These are phyloP conservation scores for Cryptosula pallasiana DNA, from an alignment of 2,888 invertebrate species.

Conservation along the genomic window DNA sequence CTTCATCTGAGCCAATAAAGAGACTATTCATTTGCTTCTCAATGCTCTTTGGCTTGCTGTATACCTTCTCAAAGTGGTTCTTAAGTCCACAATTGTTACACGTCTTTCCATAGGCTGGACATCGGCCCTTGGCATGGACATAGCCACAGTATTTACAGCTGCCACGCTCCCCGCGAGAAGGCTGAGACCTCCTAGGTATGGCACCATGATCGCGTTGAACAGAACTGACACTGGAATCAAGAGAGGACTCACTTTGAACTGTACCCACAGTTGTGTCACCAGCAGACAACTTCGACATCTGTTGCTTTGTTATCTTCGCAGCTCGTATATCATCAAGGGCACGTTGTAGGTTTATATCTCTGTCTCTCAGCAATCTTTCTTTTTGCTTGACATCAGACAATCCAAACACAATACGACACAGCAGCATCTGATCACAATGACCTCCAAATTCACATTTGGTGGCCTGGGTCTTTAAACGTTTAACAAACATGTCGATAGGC, in stretches of 20 bases:
- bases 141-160: background rate
- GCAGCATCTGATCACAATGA: background rate
- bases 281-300: background rate
- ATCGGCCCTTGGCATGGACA: constrained; percentile 19
- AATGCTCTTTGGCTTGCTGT: background rate
- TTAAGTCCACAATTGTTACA: constrained; percentile 23
- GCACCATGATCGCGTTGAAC: background rate
- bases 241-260: background rate
- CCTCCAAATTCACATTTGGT: constrained; percentile 13
- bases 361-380: background rate
- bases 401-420: background rate
- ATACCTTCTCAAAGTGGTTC: constrained; percentile 26
- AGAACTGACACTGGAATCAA: background rate
- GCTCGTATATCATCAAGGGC: background rate
- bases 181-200: background rate
- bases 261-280: constrained; percentile 3
- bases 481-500: too few relatives aligned
- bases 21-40: background rate
- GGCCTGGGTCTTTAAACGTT: constrained; percentile 18
- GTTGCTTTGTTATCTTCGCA: background rate
- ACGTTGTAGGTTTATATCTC: background rate
- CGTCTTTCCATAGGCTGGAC: constrained; percentile 29
- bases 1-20: background rate
- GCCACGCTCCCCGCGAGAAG: background rate
- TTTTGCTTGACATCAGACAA: background rate